Evolutionary conservation across 2,113 vertebrate species (phyloP).

Genomic region (Lycocorax pyrrhopterus): DNA sequence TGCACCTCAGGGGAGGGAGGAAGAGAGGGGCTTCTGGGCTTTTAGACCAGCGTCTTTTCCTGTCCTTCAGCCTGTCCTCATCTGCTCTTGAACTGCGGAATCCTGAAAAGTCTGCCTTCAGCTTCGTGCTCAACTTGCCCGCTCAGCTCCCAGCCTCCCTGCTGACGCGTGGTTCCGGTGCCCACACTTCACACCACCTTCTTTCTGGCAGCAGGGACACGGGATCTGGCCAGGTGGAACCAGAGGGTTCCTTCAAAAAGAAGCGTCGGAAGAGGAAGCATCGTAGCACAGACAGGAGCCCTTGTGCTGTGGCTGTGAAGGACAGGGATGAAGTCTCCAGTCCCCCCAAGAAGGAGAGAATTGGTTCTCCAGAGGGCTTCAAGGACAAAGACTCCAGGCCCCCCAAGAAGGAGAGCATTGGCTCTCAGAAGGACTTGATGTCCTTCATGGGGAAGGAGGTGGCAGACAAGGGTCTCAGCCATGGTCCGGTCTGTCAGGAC

Average conservation of each 20-base stretch:
- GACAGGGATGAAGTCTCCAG: neutral
- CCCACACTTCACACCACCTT: neutral
- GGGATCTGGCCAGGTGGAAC: neutral
- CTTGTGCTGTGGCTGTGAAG: accelerated
- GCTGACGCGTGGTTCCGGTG: neutral
- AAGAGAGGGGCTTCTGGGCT: neutral
- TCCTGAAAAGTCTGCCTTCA: slow-evolving; percentile 34
- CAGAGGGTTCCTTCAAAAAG: neutral
- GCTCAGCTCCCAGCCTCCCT: neutral
- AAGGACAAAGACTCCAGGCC: neutral
- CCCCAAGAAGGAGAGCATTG: neutral
- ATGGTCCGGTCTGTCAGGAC: neutral
- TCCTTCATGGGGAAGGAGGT: neutral
- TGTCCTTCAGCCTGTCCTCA: slow-evolving; percentile 68
- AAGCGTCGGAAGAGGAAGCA: slow-evolving; percentile 23
- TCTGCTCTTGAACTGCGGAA: slow-evolving; percentile 65
- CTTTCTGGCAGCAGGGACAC: neutral
- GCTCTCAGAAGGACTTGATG: neutral
- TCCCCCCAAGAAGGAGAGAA: neutral
- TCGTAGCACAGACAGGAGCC: neutral
- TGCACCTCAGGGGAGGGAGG: neutral
- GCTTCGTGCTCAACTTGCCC: neutral
- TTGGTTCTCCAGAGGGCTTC: neutral
- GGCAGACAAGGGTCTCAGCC: neutral
- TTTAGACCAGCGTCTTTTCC: neutral